Base-by-base conservation (phyloP, 2,888 invertebrate genomes). In the Cyclophora albipunctata region DNA sequence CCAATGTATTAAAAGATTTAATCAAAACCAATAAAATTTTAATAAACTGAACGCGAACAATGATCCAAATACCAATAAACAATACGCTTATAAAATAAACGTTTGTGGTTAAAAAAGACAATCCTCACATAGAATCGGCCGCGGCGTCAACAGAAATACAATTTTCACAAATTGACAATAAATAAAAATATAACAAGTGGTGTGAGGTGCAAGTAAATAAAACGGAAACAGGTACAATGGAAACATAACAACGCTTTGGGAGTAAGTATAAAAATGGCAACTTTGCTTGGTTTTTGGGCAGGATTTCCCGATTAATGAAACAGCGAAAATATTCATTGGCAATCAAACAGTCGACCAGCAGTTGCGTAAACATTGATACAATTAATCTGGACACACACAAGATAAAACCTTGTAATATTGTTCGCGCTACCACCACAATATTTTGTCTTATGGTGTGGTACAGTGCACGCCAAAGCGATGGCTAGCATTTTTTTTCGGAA, bases 291-390 rank as follows among this genome's bases (percentile, higher is more conserved):
- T 60, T 69, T 69, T 71, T 67, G 62, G 62, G 51, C 63, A 61
- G 60, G 56, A 65, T 68, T 65, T 66, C 64, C 64, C 68, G 67
- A 66, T 73, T 75, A 71, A 72, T 73, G 67, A 66, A 74, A 69
- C 66, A 70, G 62, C 67, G 69, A 68, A 75, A 75, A 71, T 73
- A 73, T 73, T 75, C 70, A 73, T 71, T 70, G 69, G 71, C 71
- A 74, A 78, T 74, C 74, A 75, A 73, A 77, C 73, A 75, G 58
- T 59, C 64, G 53, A 60, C 61, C 67, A 61, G 66, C 63, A 67
- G 67, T 68, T 69, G 62, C 50, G 59, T 71, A 76, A 78, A 79
- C 77, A 78, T 76, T 78, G 65, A 63, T 63, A 64, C 58, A 70
- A 69, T 65, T 69, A 74, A 71, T 73, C 67, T 73, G 68, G 66